Percentiles rank a stretch among this genome's conserved stretches.
Evolutionary conservation across 2,113 vertebrate species (phyloP).

Genomic region (Mustela nigripes): DNA sequence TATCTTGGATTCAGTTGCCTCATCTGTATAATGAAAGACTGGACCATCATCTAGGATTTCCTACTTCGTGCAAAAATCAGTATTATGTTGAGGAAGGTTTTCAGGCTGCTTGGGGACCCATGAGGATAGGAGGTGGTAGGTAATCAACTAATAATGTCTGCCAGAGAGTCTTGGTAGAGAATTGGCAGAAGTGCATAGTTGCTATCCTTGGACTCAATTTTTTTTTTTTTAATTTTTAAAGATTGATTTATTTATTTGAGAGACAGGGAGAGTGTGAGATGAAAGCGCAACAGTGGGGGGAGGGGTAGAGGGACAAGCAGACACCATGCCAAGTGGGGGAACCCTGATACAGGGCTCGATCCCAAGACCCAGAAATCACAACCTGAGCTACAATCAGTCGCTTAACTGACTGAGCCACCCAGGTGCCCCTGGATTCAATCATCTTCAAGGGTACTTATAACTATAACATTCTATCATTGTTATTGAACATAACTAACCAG

Average conservation of each 20-base stretch:
- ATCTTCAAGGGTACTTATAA: background rate
- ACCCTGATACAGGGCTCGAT: too few relatives aligned
- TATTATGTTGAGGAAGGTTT: background rate
- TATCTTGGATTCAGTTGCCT: background rate
- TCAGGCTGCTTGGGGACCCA: background rate
- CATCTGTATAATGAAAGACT: background rate
- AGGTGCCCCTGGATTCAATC: background rate
- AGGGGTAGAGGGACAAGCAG: background rate
- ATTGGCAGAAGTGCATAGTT: background rate
- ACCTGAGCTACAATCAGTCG: background rate
- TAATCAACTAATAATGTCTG: background rate
- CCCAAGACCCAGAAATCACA: background rate
- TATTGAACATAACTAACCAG: background rate
- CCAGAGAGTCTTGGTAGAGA: background rate
- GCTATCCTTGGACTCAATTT: background rate
- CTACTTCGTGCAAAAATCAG: background rate
- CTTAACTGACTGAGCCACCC: background rate
- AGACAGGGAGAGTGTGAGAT: background rate
- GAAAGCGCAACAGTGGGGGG: background rate
- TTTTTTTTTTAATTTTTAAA: background rate
- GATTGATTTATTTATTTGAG: background rate
- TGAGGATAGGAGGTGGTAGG: background rate
- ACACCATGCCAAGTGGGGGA: background rate
- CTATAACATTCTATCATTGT: background rate
- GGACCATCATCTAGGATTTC: background rate